These are phyloP conservation scores for Agrilus mali DNA, from an alignment of 2,888 invertebrate species.

Conservation along the genomic window DNA sequence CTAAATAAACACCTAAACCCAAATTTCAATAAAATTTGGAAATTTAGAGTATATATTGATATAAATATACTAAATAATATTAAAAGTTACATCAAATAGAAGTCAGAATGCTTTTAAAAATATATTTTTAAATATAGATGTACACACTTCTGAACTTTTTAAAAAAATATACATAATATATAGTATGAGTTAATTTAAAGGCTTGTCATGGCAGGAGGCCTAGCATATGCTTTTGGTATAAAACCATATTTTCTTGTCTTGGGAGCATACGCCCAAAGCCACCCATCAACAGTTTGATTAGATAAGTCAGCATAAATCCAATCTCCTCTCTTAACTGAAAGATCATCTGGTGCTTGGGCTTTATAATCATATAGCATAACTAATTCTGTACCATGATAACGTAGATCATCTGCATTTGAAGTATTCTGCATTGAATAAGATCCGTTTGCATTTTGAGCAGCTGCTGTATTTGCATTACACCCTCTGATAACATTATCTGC, in stretches of 20 bases:
- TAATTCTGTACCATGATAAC: constrained; percentile 79
- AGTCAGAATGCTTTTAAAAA: no score
- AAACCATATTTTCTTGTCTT: constrained; percentile 88
- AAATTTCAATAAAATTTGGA: no score
- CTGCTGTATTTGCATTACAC: constrained; percentile 36
- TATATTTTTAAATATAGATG: no score
- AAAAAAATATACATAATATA: background rate
- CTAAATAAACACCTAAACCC: no score
- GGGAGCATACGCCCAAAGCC: constrained; percentile 91
- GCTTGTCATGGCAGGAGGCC: constrained; percentile 85
- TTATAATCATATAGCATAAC: constrained; percentile 94
- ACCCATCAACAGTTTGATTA: constrained; percentile 89
- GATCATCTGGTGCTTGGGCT: constrained; percentile 86
- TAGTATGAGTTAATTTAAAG: constrained; percentile 35
- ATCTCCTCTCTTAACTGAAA: constrained; percentile 81
- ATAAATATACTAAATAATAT: no score
- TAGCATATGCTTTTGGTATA: constrained; percentile 87
- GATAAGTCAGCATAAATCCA: constrained; percentile 92
- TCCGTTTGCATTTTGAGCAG: constrained; percentile 24
- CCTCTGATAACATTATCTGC: constrained; percentile 65
- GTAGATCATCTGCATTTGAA: constrained; percentile 46
- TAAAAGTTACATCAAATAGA: no score
- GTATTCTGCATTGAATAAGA: constrained; percentile 24
- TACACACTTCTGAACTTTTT: no score
- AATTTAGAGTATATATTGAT: no score